Percentiles rank a stretch among this genome's conserved stretches.
phyloP scores from a whole-genome alignment of 2,113 vertebrate species.

The Atrichornis clamosus region DNA sequence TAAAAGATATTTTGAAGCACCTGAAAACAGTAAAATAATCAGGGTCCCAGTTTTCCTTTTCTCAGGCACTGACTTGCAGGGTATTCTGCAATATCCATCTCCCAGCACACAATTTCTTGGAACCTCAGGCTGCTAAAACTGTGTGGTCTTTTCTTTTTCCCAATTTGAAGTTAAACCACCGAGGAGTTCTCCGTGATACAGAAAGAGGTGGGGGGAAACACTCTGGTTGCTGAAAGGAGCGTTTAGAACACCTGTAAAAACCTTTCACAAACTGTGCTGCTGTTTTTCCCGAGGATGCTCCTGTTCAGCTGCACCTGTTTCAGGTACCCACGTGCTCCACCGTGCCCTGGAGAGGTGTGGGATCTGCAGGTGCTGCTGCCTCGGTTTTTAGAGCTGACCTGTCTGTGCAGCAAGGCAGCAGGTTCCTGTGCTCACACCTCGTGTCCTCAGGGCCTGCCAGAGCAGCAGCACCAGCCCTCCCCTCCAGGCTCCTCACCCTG shows the following conservation, averaged over 20 bases:
- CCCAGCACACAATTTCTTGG: not conserved
- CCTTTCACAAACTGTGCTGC: not conserved
- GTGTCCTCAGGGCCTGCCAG: not conserved
- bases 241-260: not conserved
- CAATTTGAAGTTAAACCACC: not conserved
- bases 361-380: no score
- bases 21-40: not conserved
- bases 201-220: rapidly evolving
- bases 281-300: not conserved
- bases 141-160: not conserved
- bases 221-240: not conserved
- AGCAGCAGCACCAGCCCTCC: not conserved
- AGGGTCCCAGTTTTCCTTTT: not conserved
- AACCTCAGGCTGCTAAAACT: not conserved
- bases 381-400: not conserved
- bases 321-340: no score
- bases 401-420: not conserved
- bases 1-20: not conserved
- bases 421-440: rapidly evolving
- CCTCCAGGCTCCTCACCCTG: not conserved
- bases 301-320: rapidly evolving
- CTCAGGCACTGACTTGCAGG: not conserved
- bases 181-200: not conserved
- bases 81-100: not conserved
- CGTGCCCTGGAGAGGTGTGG: rapidly evolving